phyloP scores from a whole-genome alignment of 2,113 vertebrate species.

The Calonectris borealis region DNA sequence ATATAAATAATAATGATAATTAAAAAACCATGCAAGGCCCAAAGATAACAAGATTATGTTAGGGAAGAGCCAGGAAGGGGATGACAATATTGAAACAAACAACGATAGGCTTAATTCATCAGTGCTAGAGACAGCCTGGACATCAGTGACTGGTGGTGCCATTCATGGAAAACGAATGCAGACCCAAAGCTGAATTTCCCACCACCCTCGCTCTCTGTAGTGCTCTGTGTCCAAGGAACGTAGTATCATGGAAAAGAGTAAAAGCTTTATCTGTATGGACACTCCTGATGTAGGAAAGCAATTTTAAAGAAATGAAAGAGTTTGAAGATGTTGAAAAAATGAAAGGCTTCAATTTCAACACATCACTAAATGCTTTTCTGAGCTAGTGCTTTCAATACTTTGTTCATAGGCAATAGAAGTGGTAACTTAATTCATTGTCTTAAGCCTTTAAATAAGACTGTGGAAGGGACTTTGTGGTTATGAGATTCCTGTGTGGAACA shows the following conservation, averaged over 20 bases:
- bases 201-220: too few species aligned
- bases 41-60: background rate
- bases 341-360: background rate
- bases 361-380: fast-evolving
- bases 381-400: fast-evolving
- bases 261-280: background rate
- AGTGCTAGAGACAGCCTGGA: background rate
- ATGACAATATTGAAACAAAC: background rate
- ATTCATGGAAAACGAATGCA: fast-evolving
- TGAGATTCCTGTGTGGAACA: background rate
- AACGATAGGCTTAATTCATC: too few species aligned
- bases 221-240: fast-evolving
- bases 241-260: fast-evolving
- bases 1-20: constrained; percentile 52
- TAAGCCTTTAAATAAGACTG: fast-evolving
- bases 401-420: fast-evolving
- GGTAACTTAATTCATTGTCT: too few species aligned
- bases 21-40: background rate
- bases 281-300: fast-evolving
- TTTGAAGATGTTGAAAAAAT: background rate
- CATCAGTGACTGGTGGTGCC: fast-evolving
- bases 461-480: fast-evolving
- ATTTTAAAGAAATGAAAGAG: background rate
- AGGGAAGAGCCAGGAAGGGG: background rate
- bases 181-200: too few species aligned